Conservation (phyloP, 2,113 vertebrate genomes). For the Cyanistes caeruleus region DNA sequence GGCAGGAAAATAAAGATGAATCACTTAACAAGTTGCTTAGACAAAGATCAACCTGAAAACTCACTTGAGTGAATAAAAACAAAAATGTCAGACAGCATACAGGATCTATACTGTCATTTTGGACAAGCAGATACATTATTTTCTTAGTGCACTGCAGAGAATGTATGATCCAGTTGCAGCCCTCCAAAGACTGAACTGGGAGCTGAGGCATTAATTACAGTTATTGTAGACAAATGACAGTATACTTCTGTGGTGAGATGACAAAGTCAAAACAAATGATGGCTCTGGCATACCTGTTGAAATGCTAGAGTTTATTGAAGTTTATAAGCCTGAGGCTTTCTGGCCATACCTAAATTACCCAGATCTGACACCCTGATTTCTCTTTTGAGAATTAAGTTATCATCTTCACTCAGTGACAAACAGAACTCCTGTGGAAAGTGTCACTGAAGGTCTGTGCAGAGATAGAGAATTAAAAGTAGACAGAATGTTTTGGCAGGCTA, state of each 20-base stretch:
- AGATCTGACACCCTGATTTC: background rate
- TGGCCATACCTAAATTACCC: background rate
- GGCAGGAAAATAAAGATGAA: background rate
- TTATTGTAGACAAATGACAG: background rate
- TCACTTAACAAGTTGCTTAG: background rate
- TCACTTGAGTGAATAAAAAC: background rate
- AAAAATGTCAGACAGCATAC: background rate
- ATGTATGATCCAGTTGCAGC: background rate
- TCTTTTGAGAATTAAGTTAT: background rate
- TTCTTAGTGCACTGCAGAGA: background rate
- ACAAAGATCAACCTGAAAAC: constrained; percentile 4
- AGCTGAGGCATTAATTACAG: constrained; percentile 16
- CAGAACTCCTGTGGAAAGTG: background rate
- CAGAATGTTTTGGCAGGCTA: background rate
- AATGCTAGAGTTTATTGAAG: background rate
- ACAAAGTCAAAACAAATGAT: background rate
- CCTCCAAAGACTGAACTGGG: background rate
- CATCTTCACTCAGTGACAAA: background rate
- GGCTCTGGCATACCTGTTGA: background rate
- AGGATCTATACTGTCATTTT: background rate
- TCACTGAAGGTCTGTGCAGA: background rate
- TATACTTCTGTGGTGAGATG: background rate
- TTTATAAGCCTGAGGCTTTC: background rate
- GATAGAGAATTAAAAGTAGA: background rate
- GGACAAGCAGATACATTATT: background rate